Evolutionary conservation across 2,113 vertebrate genomes (phyloP).

Genomic region (Stictonetta naevosa): DNA sequence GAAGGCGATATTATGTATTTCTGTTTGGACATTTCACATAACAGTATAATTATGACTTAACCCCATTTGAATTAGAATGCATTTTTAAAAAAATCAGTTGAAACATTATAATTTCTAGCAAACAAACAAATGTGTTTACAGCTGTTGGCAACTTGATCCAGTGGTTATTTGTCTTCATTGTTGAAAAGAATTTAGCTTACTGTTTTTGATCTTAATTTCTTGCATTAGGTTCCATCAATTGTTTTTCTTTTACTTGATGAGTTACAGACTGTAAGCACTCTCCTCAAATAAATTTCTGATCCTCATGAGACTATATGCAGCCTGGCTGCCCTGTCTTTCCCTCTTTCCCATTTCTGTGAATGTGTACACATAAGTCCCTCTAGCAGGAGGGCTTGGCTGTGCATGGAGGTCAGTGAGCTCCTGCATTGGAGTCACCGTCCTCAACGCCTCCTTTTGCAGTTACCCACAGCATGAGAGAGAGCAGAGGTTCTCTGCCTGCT

Average conservation of each 20-base stretch:
- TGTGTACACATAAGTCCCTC: rapidly evolving
- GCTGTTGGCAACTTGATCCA: neutral
- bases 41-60: neutral
- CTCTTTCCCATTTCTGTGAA: neutral
- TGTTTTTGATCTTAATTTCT: neutral
- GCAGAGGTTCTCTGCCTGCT: neutral
- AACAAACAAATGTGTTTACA: neutral
- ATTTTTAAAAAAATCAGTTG: neutral
- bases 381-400: neutral
- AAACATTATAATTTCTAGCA: neutral
- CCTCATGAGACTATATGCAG: neutral
- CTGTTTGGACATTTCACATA: neutral
- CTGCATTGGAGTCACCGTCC: rapidly evolving
- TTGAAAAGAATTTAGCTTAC: neutral
- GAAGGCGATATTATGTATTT: neutral
- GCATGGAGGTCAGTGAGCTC: neutral
- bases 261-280: neutral
- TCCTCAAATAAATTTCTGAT: neutral
- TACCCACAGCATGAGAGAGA: neutral
- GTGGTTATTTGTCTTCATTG: too few species aligned
- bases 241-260: neutral
- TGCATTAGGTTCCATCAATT: neutral
- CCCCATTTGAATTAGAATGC: neutral
- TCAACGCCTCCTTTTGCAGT: neutral
- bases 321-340: neutral